Conservation (phyloP, 2,113 vertebrate genomes). For the Australoheros scitulus region DNA sequence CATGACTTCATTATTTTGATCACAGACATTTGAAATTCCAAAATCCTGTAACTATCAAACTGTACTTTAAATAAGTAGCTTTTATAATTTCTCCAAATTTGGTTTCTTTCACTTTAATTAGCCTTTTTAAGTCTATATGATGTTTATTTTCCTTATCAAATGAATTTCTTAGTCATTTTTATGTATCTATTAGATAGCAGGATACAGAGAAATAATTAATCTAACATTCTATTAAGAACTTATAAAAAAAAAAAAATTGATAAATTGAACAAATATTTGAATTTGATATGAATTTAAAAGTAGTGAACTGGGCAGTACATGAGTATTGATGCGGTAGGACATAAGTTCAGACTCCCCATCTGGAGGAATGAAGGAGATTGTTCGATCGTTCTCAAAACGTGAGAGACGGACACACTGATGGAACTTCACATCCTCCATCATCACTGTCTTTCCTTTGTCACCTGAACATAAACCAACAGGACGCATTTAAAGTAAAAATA, state of each 20-base stretch:
- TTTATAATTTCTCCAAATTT: neutral
- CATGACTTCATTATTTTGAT: too few relatives aligned
- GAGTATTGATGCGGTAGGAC: slow-evolving; percentile 94
- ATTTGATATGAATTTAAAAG: neutral
- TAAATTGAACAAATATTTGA: neutral
- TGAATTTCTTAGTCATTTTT: neutral
- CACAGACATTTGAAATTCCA: too few relatives aligned
- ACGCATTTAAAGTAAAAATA: neutral
- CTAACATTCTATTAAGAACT: neutral
- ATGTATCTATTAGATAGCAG: too few relatives aligned
- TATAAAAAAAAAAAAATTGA: neutral
- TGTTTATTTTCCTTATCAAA: neutral
- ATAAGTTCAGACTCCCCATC: slow-evolving; percentile 95
- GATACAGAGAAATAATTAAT: too few relatives aligned
- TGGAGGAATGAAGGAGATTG: slow-evolving; percentile 93
- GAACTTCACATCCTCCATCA: slow-evolving; percentile 95
- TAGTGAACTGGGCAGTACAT: slow-evolving; percentile 72
- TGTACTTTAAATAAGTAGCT: too few relatives aligned
- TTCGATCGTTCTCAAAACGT: slow-evolving; percentile 91
- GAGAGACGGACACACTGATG: slow-evolving; percentile 95
- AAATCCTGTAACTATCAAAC: too few relatives aligned
- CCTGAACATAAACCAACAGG: slow-evolving; percentile 72
- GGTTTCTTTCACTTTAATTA: neutral
- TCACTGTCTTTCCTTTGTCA: slow-evolving; percentile 89
- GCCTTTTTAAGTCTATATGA: neutral